Base-by-base conservation (phyloP, 2,888 invertebrate genomes). In the Anthrax anthrax region DNA sequence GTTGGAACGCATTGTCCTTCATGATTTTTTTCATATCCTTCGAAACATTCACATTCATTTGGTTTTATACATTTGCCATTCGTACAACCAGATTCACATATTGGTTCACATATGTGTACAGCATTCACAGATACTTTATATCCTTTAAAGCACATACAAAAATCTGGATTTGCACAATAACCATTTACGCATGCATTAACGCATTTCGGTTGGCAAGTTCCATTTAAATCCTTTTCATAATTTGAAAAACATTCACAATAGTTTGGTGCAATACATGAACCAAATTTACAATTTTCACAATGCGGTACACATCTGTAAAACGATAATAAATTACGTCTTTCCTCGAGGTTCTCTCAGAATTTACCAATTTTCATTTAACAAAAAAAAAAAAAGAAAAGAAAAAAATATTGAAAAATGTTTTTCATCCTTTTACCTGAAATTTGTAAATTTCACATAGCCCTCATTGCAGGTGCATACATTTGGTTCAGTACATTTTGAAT, bases 381-480 rank as follows among this genome's bases (percentile, higher is more conserved):
- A n/a, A n/a, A n/a, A n/a, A n/a, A n/a, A n/a, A n/a, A n/a, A n/a
- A n/a, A n/a, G n/a, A n/a, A n/a, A n/a, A n/a, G n/a, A n/a, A n/a
- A n/a, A n/a, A n/a, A n/a, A n/a, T n/a, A n/a, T n/a, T n/a, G n/a
- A n/a, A n/a, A n/a, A n/a, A n/a, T n/a, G n/a, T n/a, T n/a, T n/a
- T n/a, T n/a, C n/a, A n/a, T n/a, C n/a, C n/a, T 8, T 18, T 12
- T 19, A 41, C 41, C 46, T 37, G 17, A 38, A 42, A 42, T 37
- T 29, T 17, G 29, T 37, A 29, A 36, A 41, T 14, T 38, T 42
- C 10, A 38, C 19, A 38, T 42, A 65, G 2, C 63, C 64, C 23
- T 49, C 46, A 14, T 52, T 49, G 47, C 73, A 74, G 16, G 61
- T 57, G 47, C 72, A 72, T 18, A 55, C 55, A 27, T 63, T 58